Percentiles rank a stretch among this genome's conserved stretches.
phyloP scores from a whole-genome alignment of 2,113 vertebrate genomes.

The Polyodon spathula region DNA sequence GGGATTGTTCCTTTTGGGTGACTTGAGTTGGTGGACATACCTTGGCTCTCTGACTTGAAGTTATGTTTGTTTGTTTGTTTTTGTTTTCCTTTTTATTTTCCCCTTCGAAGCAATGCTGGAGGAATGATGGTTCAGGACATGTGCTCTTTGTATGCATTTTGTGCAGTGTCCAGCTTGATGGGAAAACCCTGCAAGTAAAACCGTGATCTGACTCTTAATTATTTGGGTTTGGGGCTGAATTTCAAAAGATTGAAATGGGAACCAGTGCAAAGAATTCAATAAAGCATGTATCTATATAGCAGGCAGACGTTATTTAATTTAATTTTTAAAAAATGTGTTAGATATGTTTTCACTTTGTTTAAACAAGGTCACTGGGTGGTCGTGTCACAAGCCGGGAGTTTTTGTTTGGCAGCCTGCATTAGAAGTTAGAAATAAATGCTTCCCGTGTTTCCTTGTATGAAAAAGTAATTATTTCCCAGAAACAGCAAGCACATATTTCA shows the following conservation, averaged over 20 bases:
- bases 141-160: no score
- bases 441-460: conserved; percentile 59
- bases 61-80: no score
- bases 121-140: no score
- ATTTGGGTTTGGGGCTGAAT: conserved; percentile 73
- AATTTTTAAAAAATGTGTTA: conserved; percentile 72
- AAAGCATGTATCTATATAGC: conserved; percentile 73
- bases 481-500: conserved; percentile 44
- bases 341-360: conserved; percentile 86
- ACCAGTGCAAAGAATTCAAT: conserved; percentile 76
- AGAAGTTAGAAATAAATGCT: conserved; percentile 70
- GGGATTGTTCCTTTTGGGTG: no score
- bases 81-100: no score
- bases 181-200: conserved; percentile 74
- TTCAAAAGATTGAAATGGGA: conserved; percentile 77
- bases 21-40: no score
- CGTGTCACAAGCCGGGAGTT: conserved; percentile 72
- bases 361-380: conserved; percentile 79
- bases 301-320: conserved; percentile 65
- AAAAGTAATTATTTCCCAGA: conserved; percentile 62
- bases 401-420: conserved; percentile 72
- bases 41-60: no score
- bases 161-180: conserved; percentile 65
- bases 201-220: conserved; percentile 74
- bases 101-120: no score